A percentile compares a stretch with the other conserved stretches of the same genome.
These are phyloP conservation scores for Psittacula derbiana DNA, from an alignment of 2,797 vertebrate genomes.

Conservation along the genomic window DNA sequence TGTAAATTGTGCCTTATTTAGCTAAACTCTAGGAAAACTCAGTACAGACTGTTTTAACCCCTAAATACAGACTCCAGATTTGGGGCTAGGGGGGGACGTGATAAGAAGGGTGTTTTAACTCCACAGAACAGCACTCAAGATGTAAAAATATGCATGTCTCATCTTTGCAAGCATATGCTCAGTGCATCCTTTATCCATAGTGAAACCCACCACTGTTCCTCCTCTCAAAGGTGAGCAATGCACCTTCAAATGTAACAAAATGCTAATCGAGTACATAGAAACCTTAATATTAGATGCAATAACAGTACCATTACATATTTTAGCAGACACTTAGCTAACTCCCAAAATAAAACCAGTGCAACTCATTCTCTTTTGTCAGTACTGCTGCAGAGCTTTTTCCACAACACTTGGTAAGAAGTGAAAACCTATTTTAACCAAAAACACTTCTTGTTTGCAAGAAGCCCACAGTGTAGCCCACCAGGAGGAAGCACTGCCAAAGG, in stretches of 20 bases:
- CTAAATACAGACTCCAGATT: background rate
- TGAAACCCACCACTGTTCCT: background rate
- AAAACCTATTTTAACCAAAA: background rate
- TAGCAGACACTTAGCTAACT: background rate
- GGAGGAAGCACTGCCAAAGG: background rate
- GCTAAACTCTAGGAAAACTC: background rate
- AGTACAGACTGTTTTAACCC: background rate
- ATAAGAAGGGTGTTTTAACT: background rate
- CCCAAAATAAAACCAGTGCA: background rate
- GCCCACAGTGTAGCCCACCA: background rate
- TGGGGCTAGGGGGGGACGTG: accelerated
- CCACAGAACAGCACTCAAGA: background rate
- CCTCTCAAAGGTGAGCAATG: background rate
- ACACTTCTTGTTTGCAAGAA: background rate
- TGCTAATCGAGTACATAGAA: background rate
- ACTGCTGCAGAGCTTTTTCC: background rate
- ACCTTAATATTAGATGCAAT: background rate
- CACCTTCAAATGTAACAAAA: background rate
- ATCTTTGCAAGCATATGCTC: background rate
- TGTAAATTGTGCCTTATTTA: background rate
- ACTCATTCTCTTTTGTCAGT: background rate
- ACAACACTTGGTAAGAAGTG: accelerated
- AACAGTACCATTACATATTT: background rate
- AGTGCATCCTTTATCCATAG: accelerated
- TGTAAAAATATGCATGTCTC: accelerated